phyloP scores from a whole-genome alignment of 2,888 invertebrate species.

The Drosophila helvetica region DNA sequence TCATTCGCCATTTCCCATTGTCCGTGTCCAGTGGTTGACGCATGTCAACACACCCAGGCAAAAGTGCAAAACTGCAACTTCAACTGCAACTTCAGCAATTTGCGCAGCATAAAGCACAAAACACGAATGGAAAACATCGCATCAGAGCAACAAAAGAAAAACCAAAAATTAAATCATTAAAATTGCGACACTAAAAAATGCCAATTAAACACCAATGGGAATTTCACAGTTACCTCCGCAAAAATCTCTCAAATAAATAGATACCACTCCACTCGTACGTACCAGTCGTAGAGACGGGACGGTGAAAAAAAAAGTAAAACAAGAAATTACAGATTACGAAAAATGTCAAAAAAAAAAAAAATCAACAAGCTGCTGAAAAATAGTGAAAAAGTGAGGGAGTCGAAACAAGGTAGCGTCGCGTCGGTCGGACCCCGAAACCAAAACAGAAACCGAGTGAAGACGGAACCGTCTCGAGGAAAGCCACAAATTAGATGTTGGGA shows the following conservation, averaged over 20 bases:
- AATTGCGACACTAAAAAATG: conserved; percentile 64
- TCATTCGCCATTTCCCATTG: conserved; percentile 38
- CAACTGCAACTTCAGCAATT: conserved; percentile 36
- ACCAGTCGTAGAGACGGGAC: not conserved
- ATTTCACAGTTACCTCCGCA: conserved; percentile 35
- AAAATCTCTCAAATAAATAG: conserved; percentile 27
- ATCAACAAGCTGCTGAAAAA: conserved; percentile 26
- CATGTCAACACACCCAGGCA: conserved; percentile 51
- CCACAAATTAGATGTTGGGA: conserved; percentile 71
- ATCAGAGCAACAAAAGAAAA: not conserved
- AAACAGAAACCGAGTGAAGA: conserved; percentile 20
- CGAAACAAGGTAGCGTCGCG: not conserved
- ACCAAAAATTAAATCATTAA: conserved; percentile 54
- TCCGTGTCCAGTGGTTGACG: conserved; percentile 50
- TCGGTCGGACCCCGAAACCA: not conserved
- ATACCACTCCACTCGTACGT: not conserved
- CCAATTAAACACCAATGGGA: conserved; percentile 65
- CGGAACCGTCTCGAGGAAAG: conserved; percentile 62
- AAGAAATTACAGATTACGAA: conserved; percentile 50
- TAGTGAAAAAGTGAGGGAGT: conserved; percentile 26
- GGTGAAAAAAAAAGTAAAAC: conserved; percentile 18
- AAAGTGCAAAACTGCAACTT: conserved; percentile 31
- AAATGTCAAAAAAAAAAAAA: conserved; percentile 41
- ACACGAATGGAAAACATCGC: not conserved
- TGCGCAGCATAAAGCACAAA: conserved; percentile 33